Evolutionary conservation across 1,140 invertebrate species (phyloP).

Genomic region (Coelopa frigida): DNA sequence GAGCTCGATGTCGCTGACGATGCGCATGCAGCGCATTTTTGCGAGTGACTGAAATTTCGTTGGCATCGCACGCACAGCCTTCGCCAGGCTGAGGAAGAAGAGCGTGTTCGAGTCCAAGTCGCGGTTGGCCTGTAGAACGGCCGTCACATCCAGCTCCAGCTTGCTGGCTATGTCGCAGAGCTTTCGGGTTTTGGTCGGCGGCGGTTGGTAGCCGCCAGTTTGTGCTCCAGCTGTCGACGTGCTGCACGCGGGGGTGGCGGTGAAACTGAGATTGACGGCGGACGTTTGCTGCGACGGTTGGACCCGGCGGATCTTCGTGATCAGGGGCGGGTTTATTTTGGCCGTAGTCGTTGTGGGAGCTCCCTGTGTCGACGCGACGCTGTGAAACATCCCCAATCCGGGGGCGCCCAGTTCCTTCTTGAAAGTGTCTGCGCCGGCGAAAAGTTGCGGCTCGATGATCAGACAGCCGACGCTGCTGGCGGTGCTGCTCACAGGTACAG

Average conservation of each 20-base stretch:
- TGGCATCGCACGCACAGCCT: slow-evolving; percentile 37
- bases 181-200: slow-evolving; percentile 32
- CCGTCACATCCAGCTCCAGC: slow-evolving; percentile 33
- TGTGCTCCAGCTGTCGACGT: neutral
- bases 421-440: slow-evolving; percentile 37
- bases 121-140: slow-evolving; percentile 36
- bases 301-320: slow-evolving; percentile 33
- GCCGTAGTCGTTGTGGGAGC: slow-evolving; percentile 19
- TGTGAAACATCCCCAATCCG: slow-evolving; percentile 28
- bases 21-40: slow-evolving; percentile 43
- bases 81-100: slow-evolving; percentile 37
- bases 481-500: slow-evolving; percentile 13
- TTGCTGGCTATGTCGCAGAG: slow-evolving; percentile 21
- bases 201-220: slow-evolving; percentile 14
- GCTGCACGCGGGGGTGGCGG: slow-evolving; percentile 8
- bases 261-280: slow-evolving; percentile 38
- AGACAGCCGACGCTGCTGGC: slow-evolving; percentile 33
- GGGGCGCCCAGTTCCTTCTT: slow-evolving; percentile 32
- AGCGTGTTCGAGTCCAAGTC: slow-evolving; percentile 40
- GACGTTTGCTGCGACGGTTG: slow-evolving; percentile 36
- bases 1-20: slow-evolving; percentile 38
- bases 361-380: slow-evolving; percentile 14
- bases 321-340: slow-evolving; percentile 19
- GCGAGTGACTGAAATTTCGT: slow-evolving; percentile 39
- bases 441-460: slow-evolving; percentile 41